phyloP scores from a whole-genome alignment of 1,140 invertebrate species.

The Agraylea sexmaculata region DNA sequence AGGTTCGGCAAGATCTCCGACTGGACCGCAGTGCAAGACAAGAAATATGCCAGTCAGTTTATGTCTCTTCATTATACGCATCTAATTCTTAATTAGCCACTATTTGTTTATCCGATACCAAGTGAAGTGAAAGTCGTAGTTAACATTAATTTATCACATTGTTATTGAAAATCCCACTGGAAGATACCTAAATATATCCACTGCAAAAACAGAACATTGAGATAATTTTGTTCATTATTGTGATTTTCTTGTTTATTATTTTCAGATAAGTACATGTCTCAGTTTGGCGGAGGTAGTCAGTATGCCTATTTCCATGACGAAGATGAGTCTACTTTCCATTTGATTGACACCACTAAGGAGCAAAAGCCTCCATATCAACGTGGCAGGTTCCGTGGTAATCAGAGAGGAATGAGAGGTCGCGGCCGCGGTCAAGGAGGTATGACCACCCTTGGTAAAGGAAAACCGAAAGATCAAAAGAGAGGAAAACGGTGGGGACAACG shows the following conservation, averaged over 20 bases:
- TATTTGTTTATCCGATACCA: too few species aligned
- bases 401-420: slow-evolving; percentile 68
- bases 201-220: too few species aligned
- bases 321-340: slow-evolving; percentile 95
- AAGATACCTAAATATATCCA: too few species aligned
- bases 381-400: slow-evolving; percentile 69
- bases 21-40: slow-evolving; percentile 94
- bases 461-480: slow-evolving; percentile 45
- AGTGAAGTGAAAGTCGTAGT: too few species aligned
- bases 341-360: slow-evolving; percentile 87
- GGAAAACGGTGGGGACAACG: slow-evolving; percentile 82
- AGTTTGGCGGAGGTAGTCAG: slow-evolving; percentile 87
- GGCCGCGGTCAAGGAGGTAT: slow-evolving; percentile 64
- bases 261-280: slow-evolving; percentile 88
- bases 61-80: too few species aligned
- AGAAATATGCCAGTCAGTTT: slow-evolving; percentile 84
- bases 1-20: slow-evolving; percentile 95
- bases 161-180: too few species aligned
- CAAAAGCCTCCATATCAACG: slow-evolving; percentile 86
- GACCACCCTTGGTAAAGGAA: slow-evolving; percentile 46
- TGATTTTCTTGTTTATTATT: slow-evolving; percentile 14
- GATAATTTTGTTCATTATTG: too few species aligned
- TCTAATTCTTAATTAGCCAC: too few species aligned
- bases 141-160: too few species aligned
- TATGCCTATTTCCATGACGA: slow-evolving; percentile 98